Base-by-base conservation (phyloP, 2,888 invertebrate species). In the Trissolcus brochymenae region DNA sequence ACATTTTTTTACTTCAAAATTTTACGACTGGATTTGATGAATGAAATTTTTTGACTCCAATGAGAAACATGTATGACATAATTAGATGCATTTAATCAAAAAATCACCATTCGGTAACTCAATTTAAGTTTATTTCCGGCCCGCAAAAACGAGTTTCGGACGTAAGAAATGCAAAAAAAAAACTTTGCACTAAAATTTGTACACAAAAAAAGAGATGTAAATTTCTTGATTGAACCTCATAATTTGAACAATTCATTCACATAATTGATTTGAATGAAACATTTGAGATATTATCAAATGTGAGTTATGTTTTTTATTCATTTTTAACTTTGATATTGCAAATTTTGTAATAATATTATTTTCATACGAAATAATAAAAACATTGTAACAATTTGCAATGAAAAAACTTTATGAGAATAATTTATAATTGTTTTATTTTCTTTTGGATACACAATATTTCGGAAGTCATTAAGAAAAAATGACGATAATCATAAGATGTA, bases 101-200 rank as follows among this genome's bases (percentile, higher is more conserved):
- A 65, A 57, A 40, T 66, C 40, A 21, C 65, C 46, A 56, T 40
- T 65, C 49, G 21, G 50, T 51, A 14, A 41, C 66, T 66, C 50
- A 21, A 56, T 25, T 40, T 65, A 40, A 49, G 50, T 35, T 67
- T 43, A 43, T 59, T 67, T 67, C 66, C 66, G 57, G 66, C 56
- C 41, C 66, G 46, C 14, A 2, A 17, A 66, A 66, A 66, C 66
- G 41, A 50, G 56, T 66, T 66, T 66, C 16, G 49, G 56, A 25
- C 35, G 40, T 13, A 55, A 16, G 29, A 51, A 56, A 57, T 50
- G 50, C 19, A 14, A 35, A 1, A 11, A 35, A 9, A 35, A 35
- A 35, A 35, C 0, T 35, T 4, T 25, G 25, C 25, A 25, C 1
- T 35, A 35, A 35, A 35, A 11, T 35, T 35, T 35, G 11, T 35